phyloP scores from a whole-genome alignment of 2,888 invertebrate species.

The Tuta absoluta region DNA sequence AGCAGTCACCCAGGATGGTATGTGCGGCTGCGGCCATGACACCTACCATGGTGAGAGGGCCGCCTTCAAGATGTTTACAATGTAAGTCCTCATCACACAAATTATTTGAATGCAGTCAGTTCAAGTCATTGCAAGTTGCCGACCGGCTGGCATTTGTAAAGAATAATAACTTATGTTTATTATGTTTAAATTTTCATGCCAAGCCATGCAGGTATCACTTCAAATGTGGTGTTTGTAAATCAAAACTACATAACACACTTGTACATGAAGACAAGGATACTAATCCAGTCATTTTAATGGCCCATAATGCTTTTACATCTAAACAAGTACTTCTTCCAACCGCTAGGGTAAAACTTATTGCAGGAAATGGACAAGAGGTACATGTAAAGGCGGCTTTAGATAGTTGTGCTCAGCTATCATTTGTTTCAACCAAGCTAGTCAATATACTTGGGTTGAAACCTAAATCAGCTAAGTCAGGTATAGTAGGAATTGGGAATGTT shows the following conservation, averaged over 20 bases:
- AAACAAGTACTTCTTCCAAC: constrained; percentile 10
- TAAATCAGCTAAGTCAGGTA: neutral
- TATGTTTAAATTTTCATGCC: constrained; percentile 28
- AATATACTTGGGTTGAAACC: constrained; percentile 24
- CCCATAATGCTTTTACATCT: constrained; percentile 25
- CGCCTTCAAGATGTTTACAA: constrained; percentile 4
- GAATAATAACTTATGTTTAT: constrained; percentile 29
- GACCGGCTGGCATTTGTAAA: constrained; percentile 28
- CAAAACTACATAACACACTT: constrained; percentile 25
- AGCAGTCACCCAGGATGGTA: too few relatives aligned
- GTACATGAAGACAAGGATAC: constrained; percentile 11
- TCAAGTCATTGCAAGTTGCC: constrained; percentile 23
- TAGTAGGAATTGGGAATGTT: constrained; percentile 28
- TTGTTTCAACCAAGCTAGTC: constrained; percentile 22
- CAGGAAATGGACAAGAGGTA: constrained; percentile 26
- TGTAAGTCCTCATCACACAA: constrained; percentile 32
- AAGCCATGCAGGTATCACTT: constrained; percentile 31
- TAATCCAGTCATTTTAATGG: neutral
- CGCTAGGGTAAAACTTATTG: constrained; percentile 27
- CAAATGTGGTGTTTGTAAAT: constrained; percentile 29
- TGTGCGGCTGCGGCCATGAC: too few relatives aligned
- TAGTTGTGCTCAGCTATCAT: constrained; percentile 31
- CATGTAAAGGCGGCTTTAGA: constrained; percentile 31
- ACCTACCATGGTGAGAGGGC: neutral
- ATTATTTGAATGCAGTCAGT: constrained; percentile 31